Percentiles rank a stretch among this genome's conserved stretches.
Conservation (phyloP, 2,797 vertebrate genomes). For the Melanotaenia trifasciata region DNA sequence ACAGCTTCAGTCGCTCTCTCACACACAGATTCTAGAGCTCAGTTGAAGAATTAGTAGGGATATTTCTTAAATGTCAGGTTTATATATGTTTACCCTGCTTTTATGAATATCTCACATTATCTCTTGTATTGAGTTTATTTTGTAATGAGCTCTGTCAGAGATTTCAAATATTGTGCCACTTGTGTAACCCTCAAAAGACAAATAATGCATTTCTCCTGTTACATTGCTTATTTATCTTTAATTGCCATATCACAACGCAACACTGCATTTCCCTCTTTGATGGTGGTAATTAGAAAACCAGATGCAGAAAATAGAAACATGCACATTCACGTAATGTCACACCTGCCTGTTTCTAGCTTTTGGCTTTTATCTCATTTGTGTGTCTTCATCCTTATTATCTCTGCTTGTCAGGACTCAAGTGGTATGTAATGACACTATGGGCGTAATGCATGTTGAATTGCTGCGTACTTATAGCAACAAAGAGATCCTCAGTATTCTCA, state of each 20-base stretch:
- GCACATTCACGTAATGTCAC: slow-evolving; percentile 38
- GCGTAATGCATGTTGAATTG: slow-evolving; percentile 43
- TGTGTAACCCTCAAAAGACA: slow-evolving; percentile 36
- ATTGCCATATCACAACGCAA: slow-evolving; percentile 42
- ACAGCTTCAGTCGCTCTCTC: slow-evolving; percentile 46
- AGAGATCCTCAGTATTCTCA: slow-evolving; percentile 40
- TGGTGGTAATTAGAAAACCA: slow-evolving; percentile 64
- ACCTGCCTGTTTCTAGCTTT: slow-evolving; percentile 42
- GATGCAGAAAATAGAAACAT: slow-evolving; percentile 56
- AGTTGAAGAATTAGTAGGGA: background rate
- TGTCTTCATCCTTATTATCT: slow-evolving; percentile 51
- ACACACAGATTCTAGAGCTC: background rate
- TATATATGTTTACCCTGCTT: background rate
- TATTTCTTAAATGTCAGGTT: background rate
- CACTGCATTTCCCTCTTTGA: slow-evolving; percentile 38
- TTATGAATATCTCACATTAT: background rate
- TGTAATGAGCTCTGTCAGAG: slow-evolving; percentile 25
- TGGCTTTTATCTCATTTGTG: slow-evolving; percentile 53
- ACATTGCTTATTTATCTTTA: slow-evolving; percentile 36
- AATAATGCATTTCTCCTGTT: slow-evolving; percentile 31
- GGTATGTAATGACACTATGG: slow-evolving; percentile 56
- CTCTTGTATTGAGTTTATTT: background rate
- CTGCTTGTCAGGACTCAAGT: slow-evolving; percentile 48
- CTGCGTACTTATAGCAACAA: slow-evolving; percentile 47
- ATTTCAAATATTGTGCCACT: slow-evolving; percentile 24